Conservation (phyloP, 1,140 invertebrate genomes). For the Gerris buenoi region DNA sequence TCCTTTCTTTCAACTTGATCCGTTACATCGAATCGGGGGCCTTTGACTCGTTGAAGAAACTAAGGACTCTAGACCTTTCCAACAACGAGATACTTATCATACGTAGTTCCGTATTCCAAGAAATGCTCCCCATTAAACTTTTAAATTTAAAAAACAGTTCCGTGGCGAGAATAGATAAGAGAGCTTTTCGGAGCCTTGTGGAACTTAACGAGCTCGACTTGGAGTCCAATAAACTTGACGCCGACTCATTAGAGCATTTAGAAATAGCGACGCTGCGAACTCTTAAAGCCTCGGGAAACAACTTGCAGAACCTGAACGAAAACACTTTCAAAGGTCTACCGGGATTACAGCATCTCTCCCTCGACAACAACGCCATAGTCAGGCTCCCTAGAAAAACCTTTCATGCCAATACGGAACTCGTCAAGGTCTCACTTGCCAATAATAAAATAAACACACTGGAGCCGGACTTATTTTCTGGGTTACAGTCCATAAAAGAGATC, state of each 20-base stretch:
- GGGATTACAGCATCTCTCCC: slow-evolving; percentile 49
- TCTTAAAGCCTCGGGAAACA: slow-evolving; percentile 56
- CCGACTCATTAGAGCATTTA: slow-evolving; percentile 45
- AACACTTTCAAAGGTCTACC: slow-evolving; percentile 54
- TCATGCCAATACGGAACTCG: slow-evolving; percentile 53
- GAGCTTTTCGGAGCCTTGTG: slow-evolving; percentile 45
- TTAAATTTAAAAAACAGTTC: slow-evolving; percentile 45
- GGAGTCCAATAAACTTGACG: slow-evolving; percentile 52
- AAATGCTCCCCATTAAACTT: slow-evolving; percentile 37
- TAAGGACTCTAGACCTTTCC: slow-evolving; percentile 44
- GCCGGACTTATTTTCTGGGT: slow-evolving; percentile 46
- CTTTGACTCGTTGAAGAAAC: slow-evolving; percentile 40
- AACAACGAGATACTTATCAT: slow-evolving; percentile 40
- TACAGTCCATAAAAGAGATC: slow-evolving; percentile 57
- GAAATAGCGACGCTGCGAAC: slow-evolving; percentile 54
- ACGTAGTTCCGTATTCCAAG: slow-evolving; percentile 42
- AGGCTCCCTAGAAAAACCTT: slow-evolving; percentile 52
- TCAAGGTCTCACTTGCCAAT: slow-evolving; percentile 49
- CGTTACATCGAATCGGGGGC: slow-evolving; percentile 39
- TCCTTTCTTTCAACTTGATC: slow-evolving; percentile 42
- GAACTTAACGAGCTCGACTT: slow-evolving; percentile 54
- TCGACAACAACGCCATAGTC: slow-evolving; percentile 50
- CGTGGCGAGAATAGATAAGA: slow-evolving; percentile 41
- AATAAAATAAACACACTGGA: slow-evolving; percentile 49
- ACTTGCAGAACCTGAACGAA: slow-evolving; percentile 45